Percentiles rank a stretch among this genome's conserved stretches.
Conservation (phyloP, 1,140 invertebrate genomes). For the Ostrea denselamellosa region DNA sequence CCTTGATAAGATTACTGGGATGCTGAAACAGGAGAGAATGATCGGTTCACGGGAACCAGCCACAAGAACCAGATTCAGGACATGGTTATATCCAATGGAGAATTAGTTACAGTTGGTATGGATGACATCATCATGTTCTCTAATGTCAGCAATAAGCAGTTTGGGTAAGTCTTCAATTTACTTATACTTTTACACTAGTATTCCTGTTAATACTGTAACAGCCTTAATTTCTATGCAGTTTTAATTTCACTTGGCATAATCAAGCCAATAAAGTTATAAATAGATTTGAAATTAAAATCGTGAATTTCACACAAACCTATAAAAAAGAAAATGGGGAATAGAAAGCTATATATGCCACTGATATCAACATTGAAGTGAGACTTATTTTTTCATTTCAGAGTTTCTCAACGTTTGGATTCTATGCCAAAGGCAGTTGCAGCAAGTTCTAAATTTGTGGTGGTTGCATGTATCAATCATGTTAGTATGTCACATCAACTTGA, state of each 20-base stretch:
- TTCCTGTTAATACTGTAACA: not conserved
- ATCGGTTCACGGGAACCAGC: slow-evolving; percentile 88
- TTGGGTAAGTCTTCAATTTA: slow-evolving; percentile 79
- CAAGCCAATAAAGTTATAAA: too few species aligned
- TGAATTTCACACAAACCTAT: too few species aligned
- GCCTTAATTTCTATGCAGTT: not conserved
- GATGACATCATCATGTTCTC: slow-evolving; percentile 92
- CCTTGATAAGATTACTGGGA: slow-evolving; percentile 86
- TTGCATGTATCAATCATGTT: slow-evolving; percentile 90
- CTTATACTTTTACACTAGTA: not conserved
- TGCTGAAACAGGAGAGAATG: slow-evolving; percentile 86
- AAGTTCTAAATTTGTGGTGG: slow-evolving; percentile 57
- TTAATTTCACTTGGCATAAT: too few species aligned
- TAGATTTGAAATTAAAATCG: too few species aligned
- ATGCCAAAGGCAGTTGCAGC: slow-evolving; percentile 45
- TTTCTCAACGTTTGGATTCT: slow-evolving; percentile 35
- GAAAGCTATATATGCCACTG: not conserved
- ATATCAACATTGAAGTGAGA: not conserved
- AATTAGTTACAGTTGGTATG: slow-evolving; percentile 92
- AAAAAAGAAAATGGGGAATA: too few species aligned
- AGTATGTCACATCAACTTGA: slow-evolving; percentile 62
- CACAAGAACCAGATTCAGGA: slow-evolving; percentile 97
- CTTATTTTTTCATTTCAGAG: not conserved
- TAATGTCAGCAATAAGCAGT: slow-evolving; percentile 83
- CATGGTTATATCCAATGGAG: slow-evolving; percentile 85